A percentile compares a stretch with the other conserved stretches of the same genome.
These are phyloP conservation scores for Onchidella celtica DNA, from an alignment of 2,888 invertebrate species.

Conservation along the genomic window DNA sequence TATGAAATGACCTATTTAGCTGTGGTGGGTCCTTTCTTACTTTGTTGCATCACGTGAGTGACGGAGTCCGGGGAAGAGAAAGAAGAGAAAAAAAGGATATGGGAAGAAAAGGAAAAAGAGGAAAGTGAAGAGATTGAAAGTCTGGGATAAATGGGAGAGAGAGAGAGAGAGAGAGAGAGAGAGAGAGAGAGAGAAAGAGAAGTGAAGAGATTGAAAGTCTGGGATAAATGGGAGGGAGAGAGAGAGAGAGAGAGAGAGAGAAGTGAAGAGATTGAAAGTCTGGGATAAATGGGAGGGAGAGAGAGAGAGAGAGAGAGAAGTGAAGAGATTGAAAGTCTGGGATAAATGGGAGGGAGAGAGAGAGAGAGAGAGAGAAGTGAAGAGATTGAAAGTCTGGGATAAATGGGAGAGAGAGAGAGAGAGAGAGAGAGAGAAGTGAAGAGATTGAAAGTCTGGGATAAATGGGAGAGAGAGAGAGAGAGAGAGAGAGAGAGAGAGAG, in stretches of 20 bases:
- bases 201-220: background rate
- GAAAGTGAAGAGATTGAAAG: background rate
- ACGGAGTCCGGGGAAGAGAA: background rate
- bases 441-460: background rate
- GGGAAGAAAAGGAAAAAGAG: background rate
- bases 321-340: background rate
- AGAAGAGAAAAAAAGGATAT: slow-evolving; percentile 1
- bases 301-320: slow-evolving; percentile 23
- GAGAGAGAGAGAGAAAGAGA: background rate
- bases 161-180: background rate
- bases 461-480: background rate
- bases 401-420: background rate
- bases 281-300: background rate
- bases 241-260: background rate
- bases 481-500: background rate
- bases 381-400: background rate
- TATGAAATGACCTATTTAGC: background rate
- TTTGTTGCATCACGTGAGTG: background rate
- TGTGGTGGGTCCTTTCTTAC: too few species aligned
- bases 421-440: background rate
- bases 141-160: background rate
- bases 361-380: background rate
- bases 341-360: background rate
- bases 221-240: background rate
- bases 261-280: too few species aligned